Evolutionary conservation across 1,140 invertebrate species (phyloP).

Genomic region (Forficula auricularia): DNA sequence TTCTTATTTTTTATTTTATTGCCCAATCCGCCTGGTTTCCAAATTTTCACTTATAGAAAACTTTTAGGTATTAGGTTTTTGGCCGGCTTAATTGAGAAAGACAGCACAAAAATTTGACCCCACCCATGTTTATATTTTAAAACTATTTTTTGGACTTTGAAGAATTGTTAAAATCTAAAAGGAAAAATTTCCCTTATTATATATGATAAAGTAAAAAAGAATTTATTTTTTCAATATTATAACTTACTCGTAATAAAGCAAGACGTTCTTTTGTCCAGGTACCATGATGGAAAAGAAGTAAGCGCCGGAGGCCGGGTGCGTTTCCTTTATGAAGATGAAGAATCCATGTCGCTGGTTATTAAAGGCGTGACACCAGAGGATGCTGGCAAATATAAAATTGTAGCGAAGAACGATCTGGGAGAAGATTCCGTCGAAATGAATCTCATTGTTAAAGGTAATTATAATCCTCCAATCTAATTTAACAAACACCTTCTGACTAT

Average conservation of each 20-base stretch:
- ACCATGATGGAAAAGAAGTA: conserved; percentile 66
- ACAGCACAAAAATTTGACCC: no score
- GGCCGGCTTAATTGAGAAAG: no score
- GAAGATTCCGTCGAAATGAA: conserved; percentile 56
- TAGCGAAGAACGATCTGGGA: conserved; percentile 76
- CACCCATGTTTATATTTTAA: no score
- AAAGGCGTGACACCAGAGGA: conserved; percentile 70
- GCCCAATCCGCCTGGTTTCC: no score
- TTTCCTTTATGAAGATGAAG: conserved; percentile 83
- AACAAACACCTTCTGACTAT: background rate
- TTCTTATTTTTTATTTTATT: no score
- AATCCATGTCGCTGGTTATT: conserved; percentile 73
- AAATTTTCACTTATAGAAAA: no score
- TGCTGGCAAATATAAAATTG: conserved; percentile 67
- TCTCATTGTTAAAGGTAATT: conserved; percentile 48
- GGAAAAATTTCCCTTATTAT: background rate
- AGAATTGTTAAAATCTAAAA: no score
- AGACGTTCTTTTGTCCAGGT: conserved; percentile 25
- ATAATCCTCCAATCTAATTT: conserved; percentile 3
- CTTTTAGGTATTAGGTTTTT: no score
- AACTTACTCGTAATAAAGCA: no score
- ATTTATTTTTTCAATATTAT: conserved; percentile 2
- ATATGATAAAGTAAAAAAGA: background rate
- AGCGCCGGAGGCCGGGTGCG: conserved; percentile 64
- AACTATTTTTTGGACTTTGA: no score